Evolutionary conservation across 2,113 vertebrate genomes (phyloP), one percentile per base, ranked within the genome.

Genomic region (Heliornis fulica): DNA sequence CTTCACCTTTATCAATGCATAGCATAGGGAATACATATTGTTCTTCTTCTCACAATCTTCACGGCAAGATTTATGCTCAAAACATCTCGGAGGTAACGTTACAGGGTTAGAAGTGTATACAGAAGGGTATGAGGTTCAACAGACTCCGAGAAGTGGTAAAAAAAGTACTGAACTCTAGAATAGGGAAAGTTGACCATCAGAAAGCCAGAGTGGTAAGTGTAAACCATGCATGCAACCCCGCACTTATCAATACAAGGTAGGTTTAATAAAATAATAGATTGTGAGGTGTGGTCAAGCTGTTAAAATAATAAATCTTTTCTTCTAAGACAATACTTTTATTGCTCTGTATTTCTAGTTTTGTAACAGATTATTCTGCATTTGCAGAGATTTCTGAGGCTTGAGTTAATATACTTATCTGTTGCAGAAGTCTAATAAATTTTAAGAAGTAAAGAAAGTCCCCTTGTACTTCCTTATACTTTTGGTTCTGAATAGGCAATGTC

Each of bases 391-490:
- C 26, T 69, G 34, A 51, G 60, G 21, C 81, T 83, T 9, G 8
- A 54, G 59, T 32, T 91, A 90, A 92, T 87, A 13, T 46, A 64
- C 54, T 96, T 95, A 86, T 92, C 32, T 85, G 41, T 78, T 90
- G 83, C 45, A 64, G 93, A 96, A 96, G 61, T 81, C 64, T 90
- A 77, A 69, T 85, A 57, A 71, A 65, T 89, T 89, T 90, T 94
- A 79, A 89, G 93, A 84, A 92, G 71, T 91, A 26, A 84, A 96
- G 92, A 91, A 97, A 97, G 72, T 71, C 66, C 82, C 87, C 79
- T 89, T 91, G 65, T 77, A 87, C n/a, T 93, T 93, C 64, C 34
- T 66, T 50, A 59, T 75, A 22, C 45, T 71, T 90, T 34, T 12
- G 32, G 14, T 79, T 64, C 86, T 90, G 51, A 83, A 23, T 50